phyloP scores from a whole-genome alignment of 2,888 invertebrate species.

The Scaptomyza polygonia region DNA sequence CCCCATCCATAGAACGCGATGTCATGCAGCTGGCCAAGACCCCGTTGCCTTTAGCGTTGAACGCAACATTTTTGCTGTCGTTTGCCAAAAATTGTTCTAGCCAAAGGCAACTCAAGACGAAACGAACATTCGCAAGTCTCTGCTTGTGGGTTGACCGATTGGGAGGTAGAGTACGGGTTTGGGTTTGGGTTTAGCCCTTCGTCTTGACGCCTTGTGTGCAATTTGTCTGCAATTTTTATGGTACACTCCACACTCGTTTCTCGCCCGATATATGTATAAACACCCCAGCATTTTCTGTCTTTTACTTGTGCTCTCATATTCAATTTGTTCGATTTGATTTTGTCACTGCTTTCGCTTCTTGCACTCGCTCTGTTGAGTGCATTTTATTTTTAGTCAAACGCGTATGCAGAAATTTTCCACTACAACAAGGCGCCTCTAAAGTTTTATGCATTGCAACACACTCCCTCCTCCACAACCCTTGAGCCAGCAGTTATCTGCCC shows the following conservation, averaged over 20 bases:
- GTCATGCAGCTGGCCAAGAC: conserved; percentile 39
- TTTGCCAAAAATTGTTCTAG: conserved; percentile 69
- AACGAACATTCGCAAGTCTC: conserved; percentile 12
- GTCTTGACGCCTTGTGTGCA: conserved; percentile 70
- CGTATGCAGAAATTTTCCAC: conserved; percentile 67
- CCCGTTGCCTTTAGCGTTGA: conserved; percentile 27
- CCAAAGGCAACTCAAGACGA: conserved; percentile 41
- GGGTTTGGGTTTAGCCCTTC: conserved; percentile 8
- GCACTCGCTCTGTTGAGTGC: conserved; percentile 51
- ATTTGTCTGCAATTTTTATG: conserved; percentile 77
- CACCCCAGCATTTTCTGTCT: background rate
- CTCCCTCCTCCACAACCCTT: background rate
- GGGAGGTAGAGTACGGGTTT: background rate
- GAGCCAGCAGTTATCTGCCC: background rate
- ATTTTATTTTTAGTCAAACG: conserved; percentile 68
- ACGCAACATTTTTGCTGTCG: conserved; percentile 73
- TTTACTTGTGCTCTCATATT: conserved; percentile 53
- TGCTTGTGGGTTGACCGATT: background rate
- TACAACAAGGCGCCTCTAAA: conserved; percentile 69
- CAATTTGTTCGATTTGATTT: conserved; percentile 77
- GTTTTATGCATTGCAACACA: conserved; percentile 62
- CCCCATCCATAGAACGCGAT: conserved; percentile 2
- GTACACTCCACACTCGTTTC: conserved; percentile 3
- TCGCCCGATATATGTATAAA: background rate
- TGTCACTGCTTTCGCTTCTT: conserved; percentile 49